These are phyloP conservation scores for Oxystoma pomonae DNA, from an alignment of 2,888 invertebrate species.

Conservation along the genomic window DNA sequence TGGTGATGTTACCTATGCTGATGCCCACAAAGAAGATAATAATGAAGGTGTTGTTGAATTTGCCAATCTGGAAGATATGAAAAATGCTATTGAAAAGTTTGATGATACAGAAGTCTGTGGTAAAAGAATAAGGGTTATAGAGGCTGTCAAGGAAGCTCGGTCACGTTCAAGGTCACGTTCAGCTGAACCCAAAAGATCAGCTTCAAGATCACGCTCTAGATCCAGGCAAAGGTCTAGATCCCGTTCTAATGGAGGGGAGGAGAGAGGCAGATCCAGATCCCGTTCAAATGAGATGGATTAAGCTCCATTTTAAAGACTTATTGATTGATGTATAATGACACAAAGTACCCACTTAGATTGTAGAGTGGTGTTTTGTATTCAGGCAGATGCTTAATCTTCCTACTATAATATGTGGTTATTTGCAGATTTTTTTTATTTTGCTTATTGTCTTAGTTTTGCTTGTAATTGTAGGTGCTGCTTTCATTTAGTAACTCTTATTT, in stretches of 20 bases:
- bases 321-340: not conserved
- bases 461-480: not conserved
- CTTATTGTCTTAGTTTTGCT: not conserved
- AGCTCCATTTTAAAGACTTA: too few relatives aligned
- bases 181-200: constrained; percentile 10
- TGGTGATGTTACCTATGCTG: constrained; percentile 96
- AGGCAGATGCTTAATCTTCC: not conserved
- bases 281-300: not conserved
- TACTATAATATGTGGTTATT: too few relatives aligned
- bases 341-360: not conserved
- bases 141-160: constrained; percentile 61
- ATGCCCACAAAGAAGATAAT: constrained; percentile 76
- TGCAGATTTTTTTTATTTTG: not conserved
- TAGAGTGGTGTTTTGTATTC: not conserved
- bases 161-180: constrained; percentile 28
- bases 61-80: constrained; percentile 86
- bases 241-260: constrained; percentile 29
- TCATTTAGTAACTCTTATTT: too few relatives aligned
- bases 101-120: constrained; percentile 95
- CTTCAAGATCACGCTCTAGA: constrained; percentile 21
- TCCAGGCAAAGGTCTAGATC: constrained; percentile 27
- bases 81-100: constrained; percentile 88
- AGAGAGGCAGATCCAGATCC: constrained; percentile 24
- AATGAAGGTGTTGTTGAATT: constrained; percentile 77
- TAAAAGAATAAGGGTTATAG: constrained; percentile 80